These are phyloP conservation scores for Drosophila colorata DNA, from an alignment of 2,888 invertebrate genomes.

Conservation along the genomic window DNA sequence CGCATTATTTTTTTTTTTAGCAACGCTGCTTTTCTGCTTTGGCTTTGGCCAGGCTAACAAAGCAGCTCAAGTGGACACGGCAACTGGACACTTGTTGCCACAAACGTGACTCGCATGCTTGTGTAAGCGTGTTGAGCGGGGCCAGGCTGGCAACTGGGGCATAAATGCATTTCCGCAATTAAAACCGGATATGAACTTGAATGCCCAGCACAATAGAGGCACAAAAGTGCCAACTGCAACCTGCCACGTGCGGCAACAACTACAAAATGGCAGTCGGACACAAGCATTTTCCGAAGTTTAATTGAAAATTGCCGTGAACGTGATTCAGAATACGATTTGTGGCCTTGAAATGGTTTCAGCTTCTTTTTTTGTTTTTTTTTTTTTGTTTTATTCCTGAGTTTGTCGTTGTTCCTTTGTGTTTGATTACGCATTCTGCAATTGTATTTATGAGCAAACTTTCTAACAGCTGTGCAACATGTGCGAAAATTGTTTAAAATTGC, in stretches of 20 bases:
- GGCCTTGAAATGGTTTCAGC: constrained; percentile 11
- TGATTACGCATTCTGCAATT: constrained; percentile 25
- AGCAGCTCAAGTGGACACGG: constrained; percentile 20
- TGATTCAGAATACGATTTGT: constrained; percentile 29
- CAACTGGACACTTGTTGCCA: constrained; percentile 63
- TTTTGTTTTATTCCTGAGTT: too few relatives aligned
- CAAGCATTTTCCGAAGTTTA: constrained; percentile 49
- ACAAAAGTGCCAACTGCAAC: constrained; percentile 18
- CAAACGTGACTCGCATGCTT: constrained; percentile 67
- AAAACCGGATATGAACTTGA: constrained; percentile 69
- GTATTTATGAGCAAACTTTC: constrained; percentile 1
- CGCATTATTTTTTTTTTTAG: constrained; percentile 4
- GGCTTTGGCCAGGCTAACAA: constrained; percentile 20
- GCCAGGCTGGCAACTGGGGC: constrained; percentile 1
- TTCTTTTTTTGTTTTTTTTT: neutral
- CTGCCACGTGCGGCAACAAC: constrained; percentile 23
- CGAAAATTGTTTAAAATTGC: neutral
- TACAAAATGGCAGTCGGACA: neutral
- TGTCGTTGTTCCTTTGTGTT: constrained; percentile 18
- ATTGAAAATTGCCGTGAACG: constrained; percentile 51
- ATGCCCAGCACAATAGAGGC: constrained; percentile 23
- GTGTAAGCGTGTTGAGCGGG: constrained; percentile 1
- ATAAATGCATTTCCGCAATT: constrained; percentile 74
- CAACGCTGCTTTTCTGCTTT: constrained; percentile 4
- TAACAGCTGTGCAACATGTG: constrained; percentile 39